Evolutionary conservation across 2,888 invertebrate species (phyloP).

Genomic region (Augochlorella aurata): DNA sequence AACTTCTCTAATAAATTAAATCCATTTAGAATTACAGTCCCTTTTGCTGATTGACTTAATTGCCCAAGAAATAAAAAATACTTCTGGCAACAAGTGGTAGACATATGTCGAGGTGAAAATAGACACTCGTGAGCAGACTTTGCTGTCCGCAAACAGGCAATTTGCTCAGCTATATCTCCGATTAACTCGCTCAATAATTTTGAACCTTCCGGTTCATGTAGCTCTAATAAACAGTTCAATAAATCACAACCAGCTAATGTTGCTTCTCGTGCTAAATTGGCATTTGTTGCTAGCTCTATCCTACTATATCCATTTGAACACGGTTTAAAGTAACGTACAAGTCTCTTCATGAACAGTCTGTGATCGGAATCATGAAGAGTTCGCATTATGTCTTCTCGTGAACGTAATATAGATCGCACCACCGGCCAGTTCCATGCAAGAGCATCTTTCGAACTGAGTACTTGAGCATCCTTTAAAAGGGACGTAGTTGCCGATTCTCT

Average conservation of each 20-base stretch:
- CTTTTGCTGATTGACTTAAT: slow-evolving; percentile 88
- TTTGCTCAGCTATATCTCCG: slow-evolving; percentile 89
- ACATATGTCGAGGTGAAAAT: slow-evolving; percentile 93
- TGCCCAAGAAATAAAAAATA: slow-evolving; percentile 97
- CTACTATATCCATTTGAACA: slow-evolving; percentile 94
- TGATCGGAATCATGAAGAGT: slow-evolving; percentile 87
- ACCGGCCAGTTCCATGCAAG: slow-evolving; percentile 96
- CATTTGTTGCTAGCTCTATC: slow-evolving; percentile 87
- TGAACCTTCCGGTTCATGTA: slow-evolving; percentile 88
- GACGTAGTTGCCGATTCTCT: slow-evolving; percentile 77
- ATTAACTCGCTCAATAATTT: slow-evolving; percentile 90
- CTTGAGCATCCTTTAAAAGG: slow-evolving; percentile 89
- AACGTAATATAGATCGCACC: slow-evolving; percentile 85
- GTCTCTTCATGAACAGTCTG: slow-evolving; percentile 87
- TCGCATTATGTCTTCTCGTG: slow-evolving; percentile 83
- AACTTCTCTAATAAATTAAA: slow-evolving; percentile 82
- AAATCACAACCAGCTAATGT: slow-evolving; percentile 89
- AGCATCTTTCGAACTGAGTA: slow-evolving; percentile 90
- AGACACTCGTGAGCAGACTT: slow-evolving; percentile 92
- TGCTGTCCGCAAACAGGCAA: slow-evolving; percentile 88
- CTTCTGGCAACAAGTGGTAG: slow-evolving; percentile 94
- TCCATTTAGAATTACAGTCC: slow-evolving; percentile 87
- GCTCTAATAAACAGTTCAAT: slow-evolving; percentile 88
- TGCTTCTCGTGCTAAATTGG: slow-evolving; percentile 83
- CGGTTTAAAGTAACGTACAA: slow-evolving; percentile 93